Conservation (phyloP, 2,113 vertebrate species). For the Sebastes schlegelii region DNA sequence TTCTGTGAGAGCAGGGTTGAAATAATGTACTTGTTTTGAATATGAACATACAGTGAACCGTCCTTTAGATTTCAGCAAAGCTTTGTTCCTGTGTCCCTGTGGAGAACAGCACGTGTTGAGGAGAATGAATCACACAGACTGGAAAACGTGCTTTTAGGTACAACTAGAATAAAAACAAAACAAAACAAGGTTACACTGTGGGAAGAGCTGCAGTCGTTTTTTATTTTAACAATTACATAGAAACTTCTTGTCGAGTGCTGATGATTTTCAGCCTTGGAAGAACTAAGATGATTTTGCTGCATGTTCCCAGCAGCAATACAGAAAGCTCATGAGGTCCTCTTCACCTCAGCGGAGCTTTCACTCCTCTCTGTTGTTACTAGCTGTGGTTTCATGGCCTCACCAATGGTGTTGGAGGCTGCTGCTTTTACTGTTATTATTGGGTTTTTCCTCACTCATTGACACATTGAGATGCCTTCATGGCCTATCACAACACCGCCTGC, state of each 20-base stretch:
- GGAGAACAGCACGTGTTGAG: neutral
- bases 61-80: neutral
- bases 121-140: neutral
- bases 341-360: constrained; percentile 3
- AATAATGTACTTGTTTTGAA: neutral
- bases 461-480: constrained; percentile 15
- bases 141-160: neutral
- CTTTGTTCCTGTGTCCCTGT: neutral
- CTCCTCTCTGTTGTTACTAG: neutral
- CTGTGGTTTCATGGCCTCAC: constrained; percentile 1
- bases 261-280: constrained; percentile 11
- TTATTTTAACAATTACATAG: neutral
- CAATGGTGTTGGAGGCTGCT: neutral
- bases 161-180: neutral
- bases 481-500: neutral
- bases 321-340: constrained; percentile 23
- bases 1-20: neutral
- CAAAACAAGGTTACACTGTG: constrained; percentile 7
- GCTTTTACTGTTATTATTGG: constrained; percentile 33
- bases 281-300: constrained; percentile 13
- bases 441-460: constrained; percentile 40
- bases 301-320: neutral
- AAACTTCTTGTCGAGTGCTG: constrained; percentile 1
- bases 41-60: neutral
- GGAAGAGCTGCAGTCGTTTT: neutral